Conservation (phyloP, 1,140 invertebrate genomes). For the Achroia grisella region DNA sequence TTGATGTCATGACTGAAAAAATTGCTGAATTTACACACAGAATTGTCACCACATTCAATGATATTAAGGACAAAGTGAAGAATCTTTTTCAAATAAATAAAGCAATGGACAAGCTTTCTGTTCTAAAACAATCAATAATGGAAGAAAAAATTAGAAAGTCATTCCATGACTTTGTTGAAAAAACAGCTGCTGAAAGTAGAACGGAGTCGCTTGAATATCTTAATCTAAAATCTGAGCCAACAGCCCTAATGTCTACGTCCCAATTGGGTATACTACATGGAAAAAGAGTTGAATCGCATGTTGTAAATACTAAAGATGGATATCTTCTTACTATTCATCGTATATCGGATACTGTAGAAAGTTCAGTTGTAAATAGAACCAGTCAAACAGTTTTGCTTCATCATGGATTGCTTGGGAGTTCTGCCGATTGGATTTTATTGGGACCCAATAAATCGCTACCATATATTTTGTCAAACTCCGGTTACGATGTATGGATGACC, state of each 20-base stretch:
- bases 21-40: too few species aligned
- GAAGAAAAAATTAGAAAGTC: slow-evolving; percentile 13
- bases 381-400: slow-evolving; percentile 76
- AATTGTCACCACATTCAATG: too few species aligned
- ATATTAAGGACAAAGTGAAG: too few species aligned
- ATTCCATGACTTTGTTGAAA: slow-evolving; percentile 18
- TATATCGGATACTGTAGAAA: slow-evolving; percentile 61
- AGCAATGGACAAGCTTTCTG: too few species aligned
- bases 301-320: slow-evolving; percentile 73
- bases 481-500: slow-evolving; percentile 79
- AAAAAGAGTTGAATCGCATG: slow-evolving; percentile 79
- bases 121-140: background rate
- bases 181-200: slow-evolving; percentile 13
- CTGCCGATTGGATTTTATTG: slow-evolving; percentile 83
- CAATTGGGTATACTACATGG: slow-evolving; percentile 77
- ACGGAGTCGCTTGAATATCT: slow-evolving; percentile 13
- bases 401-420: slow-evolving; percentile 84
- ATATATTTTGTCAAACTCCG: slow-evolving; percentile 74
- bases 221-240: slow-evolving; percentile 22
- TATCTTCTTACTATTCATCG: slow-evolving; percentile 76
- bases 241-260: slow-evolving; percentile 39
- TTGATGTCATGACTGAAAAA: too few species aligned
- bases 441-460: slow-evolving; percentile 78
- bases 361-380: slow-evolving; percentile 10
- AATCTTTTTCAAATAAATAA: too few species aligned